Conservation (phyloP, 2,113 vertebrate species). For the Sylvilagus bachmani region DNA sequence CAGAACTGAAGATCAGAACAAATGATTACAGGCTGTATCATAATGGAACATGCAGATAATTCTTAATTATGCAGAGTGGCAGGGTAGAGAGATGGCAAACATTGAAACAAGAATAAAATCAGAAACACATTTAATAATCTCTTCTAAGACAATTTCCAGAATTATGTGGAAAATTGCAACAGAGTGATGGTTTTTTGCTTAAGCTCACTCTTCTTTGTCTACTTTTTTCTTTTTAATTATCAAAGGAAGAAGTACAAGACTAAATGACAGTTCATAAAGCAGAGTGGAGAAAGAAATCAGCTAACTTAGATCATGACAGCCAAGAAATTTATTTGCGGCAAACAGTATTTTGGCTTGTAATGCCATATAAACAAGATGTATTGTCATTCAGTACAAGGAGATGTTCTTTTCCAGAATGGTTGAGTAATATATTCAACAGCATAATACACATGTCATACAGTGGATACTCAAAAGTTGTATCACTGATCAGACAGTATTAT, state of each 20-base stretch:
- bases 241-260: neutral
- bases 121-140: neutral
- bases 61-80: neutral
- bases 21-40: neutral
- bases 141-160: conserved; percentile 11
- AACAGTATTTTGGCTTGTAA: neutral
- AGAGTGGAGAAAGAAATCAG: neutral
- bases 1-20: neutral
- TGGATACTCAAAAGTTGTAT: neutral
- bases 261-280: neutral
- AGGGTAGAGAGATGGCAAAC: neutral
- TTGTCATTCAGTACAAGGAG: neutral
- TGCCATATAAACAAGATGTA: neutral
- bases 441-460: neutral
- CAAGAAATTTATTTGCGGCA: conserved; percentile 3
- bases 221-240: neutral
- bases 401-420: neutral
- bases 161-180: neutral
- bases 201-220: neutral
- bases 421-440: neutral
- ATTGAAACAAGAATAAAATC: conserved; percentile 35
- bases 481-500: neutral
- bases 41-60: neutral
- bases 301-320: neutral
- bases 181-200: neutral